Conservation (phyloP, 2,797 vertebrate species). For the Pristis pectinata region DNA sequence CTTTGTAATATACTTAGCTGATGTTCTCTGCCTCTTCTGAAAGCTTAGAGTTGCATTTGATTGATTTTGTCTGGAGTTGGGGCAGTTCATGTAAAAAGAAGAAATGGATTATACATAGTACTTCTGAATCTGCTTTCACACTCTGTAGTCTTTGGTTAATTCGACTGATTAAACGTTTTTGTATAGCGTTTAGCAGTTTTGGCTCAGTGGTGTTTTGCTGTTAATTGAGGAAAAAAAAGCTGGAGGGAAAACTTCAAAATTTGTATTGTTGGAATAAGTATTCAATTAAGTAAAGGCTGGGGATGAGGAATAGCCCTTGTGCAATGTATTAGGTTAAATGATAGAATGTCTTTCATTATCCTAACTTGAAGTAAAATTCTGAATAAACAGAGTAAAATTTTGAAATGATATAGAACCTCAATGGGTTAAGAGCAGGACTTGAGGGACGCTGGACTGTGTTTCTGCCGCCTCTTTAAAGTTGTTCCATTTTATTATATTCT, state of each 20-base stretch:
- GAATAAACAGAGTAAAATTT: not conserved
- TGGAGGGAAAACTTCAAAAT: not conserved
- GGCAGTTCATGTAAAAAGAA: too few relatives aligned
- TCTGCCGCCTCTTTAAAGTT: too few relatives aligned
- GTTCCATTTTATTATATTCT: too few relatives aligned
- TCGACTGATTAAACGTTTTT: not conserved
- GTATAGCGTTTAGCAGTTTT: not conserved
- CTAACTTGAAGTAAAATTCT: not conserved
- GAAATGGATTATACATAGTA: too few relatives aligned
- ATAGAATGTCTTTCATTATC: not conserved
- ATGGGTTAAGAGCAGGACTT: too few relatives aligned
- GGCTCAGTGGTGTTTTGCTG: not conserved
- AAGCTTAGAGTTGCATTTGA: too few relatives aligned
- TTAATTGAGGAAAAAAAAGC: not conserved
- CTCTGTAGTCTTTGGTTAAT: not conserved
- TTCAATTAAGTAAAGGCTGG: too few relatives aligned
- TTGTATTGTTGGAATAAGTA: not conserved
- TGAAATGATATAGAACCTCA: not conserved
- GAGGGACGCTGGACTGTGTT: too few relatives aligned
- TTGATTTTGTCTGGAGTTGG: too few relatives aligned
- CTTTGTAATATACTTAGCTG: too few relatives aligned
- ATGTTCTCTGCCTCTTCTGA: too few relatives aligned
- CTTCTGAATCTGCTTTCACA: too few relatives aligned
- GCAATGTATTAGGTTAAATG: not conserved
- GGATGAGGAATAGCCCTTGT: not conserved